Evolutionary conservation across 2,888 invertebrate genomes (phyloP).

Genomic region (Malthinus seriepunctatus): DNA sequence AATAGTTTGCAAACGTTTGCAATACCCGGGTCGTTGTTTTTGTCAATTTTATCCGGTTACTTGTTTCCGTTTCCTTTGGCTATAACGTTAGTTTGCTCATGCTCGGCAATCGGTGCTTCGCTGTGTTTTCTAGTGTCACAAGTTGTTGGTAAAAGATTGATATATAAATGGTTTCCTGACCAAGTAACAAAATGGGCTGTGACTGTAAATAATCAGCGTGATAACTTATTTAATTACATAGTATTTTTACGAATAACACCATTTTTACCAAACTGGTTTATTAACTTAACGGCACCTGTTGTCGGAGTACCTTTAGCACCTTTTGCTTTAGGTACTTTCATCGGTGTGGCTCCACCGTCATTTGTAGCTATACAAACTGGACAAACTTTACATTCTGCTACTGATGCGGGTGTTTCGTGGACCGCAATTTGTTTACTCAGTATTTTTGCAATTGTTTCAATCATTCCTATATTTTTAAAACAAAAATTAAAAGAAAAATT

Average conservation of each 20-base stretch:
- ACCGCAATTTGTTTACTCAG: constrained; percentile 79
- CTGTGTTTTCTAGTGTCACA: constrained; percentile 94
- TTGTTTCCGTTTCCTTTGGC: constrained; percentile 93
- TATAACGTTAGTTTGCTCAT: constrained; percentile 83
- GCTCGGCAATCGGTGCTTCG: constrained; percentile 95
- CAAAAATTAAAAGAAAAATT: constrained; percentile 77
- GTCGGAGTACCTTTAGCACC: constrained; percentile 92
- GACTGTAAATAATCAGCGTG: constrained; percentile 82
- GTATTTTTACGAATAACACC: constrained; percentile 97
- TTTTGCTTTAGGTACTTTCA: constrained; percentile 94
- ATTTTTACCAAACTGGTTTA: constrained; percentile 98
- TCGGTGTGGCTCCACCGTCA: constrained; percentile 96
- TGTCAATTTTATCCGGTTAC: constrained; percentile 96
- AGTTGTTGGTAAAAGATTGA: constrained; percentile 82
- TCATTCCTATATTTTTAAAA: constrained; percentile 87
- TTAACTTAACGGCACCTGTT: constrained; percentile 94
- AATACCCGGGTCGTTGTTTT: constrained; percentile 97
- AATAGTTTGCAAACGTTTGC: constrained; percentile 96
- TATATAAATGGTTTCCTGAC: constrained; percentile 87
- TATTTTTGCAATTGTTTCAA: constrained; percentile 78
- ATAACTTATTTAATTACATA: constrained; percentile 93
- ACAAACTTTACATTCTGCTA: constrained; percentile 91
- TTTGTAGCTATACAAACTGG: constrained; percentile 98
- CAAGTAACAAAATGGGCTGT: constrained; percentile 83
- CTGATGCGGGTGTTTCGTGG: constrained; percentile 86